Evolutionary conservation across 2,113 vertebrate genomes (phyloP), one percentile per base, ranked within the genome.

Genomic region (Nestor notabilis): DNA sequence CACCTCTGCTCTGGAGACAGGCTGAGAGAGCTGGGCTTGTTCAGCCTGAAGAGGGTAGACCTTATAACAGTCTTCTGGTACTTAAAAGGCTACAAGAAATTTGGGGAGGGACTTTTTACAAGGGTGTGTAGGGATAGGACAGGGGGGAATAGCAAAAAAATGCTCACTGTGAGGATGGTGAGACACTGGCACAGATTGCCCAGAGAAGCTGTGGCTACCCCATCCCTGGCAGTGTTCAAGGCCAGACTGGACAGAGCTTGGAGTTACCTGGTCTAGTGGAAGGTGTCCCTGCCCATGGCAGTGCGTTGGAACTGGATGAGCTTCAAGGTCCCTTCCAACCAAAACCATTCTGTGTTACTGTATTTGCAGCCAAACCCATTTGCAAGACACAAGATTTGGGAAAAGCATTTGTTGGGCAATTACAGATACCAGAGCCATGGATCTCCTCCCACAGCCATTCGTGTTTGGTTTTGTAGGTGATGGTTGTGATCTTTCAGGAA

Each of bases 341-440:
- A 13, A 58, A 58, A 35, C 56, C 13, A 5, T 15, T 58, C 56
- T 35, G 21, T 10, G 33, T 35, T 58, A 24, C 56, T 58, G 33
- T 58, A 58, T 93, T 78, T 70, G 49, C 46, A 85, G 49, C 53
- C 69, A 65, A 65, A 20, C 44, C 39, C 10, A 2, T 90, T 46
- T 79, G 20, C 47, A 46, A 60, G 63, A 16, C 3, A 2, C 13
- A 13, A 17, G 17, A 17, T 64, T 71, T 71, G 47, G 29, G 70
- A 83, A 68, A 24, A 64, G 50, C 66, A 2, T 68, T 78, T 79
- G 8, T 29, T 25, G 55, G 52, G 49, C 7, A 2, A 44, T 44
- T 90, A 31, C 21, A 46, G 56, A 4, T 10, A 29, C 19, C 47
- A 63, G 79, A 76, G n/a, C 75, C 0, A 0, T 33, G 49, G 33